phyloP scores from a whole-genome alignment of 1,140 invertebrate species.

The Drosophila melanogaster region Release_6_plus_ISO1_MT NT_037436.4:11004501-11005000 shows the following conservation, averaged over 20 bases:
- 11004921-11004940: conserved; percentile 26
- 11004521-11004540: conserved; percentile 17
- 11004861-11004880: conserved; percentile 44
- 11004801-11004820: conserved; percentile 34
- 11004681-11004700: conserved; percentile 75
- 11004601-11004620: neutral
- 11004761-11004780: conserved; percentile 57
- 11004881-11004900: conserved; percentile 58
- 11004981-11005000: conserved; percentile 32
- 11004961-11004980: neutral
- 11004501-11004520: conserved; percentile 69
- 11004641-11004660: conserved; percentile 83
- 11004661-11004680: conserved; percentile 81
- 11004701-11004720: conserved; percentile 53
- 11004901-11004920: conserved; percentile 28
- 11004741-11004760: conserved; percentile 16
- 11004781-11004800: conserved; percentile 59
- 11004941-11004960: conserved; percentile 32
- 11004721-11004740: conserved; percentile 15
- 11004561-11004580: conserved; percentile 54
- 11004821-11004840: conserved; percentile 13
- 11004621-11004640: conserved; percentile 55
- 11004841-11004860: conserved; percentile 19
- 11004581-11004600: conserved; percentile 52
- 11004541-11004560: conserved; percentile 44